A percentile compares a stretch with the other conserved stretches of the same genome.
Evolutionary conservation across 2,113 vertebrate species (phyloP).

Genomic region (Thermophis baileyi): DNA sequence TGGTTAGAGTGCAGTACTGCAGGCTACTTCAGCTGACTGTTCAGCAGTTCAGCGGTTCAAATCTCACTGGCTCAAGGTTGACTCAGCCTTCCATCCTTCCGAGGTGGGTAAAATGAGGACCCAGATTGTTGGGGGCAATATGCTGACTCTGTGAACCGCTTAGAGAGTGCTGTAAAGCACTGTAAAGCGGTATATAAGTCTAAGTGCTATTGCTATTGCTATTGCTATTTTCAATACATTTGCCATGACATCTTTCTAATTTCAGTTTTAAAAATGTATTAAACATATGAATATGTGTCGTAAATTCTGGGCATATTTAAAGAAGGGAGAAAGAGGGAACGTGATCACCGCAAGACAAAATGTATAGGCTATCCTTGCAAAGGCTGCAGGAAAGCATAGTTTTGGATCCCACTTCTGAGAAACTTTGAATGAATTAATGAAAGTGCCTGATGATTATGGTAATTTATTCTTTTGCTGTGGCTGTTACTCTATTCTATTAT

Average conservation of each 20-base stretch:
- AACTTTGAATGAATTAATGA: not conserved
- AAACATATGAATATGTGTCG: not conserved
- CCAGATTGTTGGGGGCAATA: too few relatives aligned
- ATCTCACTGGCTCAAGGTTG: too few relatives aligned
- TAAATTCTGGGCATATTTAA: not conserved
- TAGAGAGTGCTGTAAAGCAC: too few relatives aligned
- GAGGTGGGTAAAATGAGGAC: too few relatives aligned
- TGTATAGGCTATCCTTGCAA: not conserved
- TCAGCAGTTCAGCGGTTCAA: too few relatives aligned
- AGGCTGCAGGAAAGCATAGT: not conserved
- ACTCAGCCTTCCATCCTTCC: too few relatives aligned
- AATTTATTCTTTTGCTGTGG: not conserved
- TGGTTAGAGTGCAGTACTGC: too few relatives aligned
- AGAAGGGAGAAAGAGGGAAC: not conserved
- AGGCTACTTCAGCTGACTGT: too few relatives aligned
- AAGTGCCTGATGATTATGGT: not conserved
- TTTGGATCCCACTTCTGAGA: not conserved
- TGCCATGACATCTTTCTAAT: not conserved
- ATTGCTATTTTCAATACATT: constrained; percentile 3
- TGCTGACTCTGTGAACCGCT: too few relatives aligned
- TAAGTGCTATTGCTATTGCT: too few relatives aligned
- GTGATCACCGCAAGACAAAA: not conserved
- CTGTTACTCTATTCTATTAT: not conserved
- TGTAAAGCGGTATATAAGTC: too few relatives aligned
- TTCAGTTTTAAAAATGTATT: not conserved